These are phyloP conservation scores for Columba guinea DNA, from an alignment of 2,797 vertebrate species.

Conservation along the genomic window DNA sequence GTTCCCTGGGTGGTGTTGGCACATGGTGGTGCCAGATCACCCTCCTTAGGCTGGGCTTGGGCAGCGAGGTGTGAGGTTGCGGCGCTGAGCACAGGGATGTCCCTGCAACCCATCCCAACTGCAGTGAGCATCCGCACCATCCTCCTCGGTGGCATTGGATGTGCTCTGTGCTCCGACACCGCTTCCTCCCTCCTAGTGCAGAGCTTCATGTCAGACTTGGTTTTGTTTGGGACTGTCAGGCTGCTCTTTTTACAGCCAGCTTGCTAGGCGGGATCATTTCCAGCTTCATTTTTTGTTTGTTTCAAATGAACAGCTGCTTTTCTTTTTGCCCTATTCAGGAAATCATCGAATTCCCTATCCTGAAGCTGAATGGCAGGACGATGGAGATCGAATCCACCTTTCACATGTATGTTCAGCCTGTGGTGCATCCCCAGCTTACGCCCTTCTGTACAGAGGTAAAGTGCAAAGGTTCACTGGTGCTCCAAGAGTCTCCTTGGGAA, in stretches of 20 bases:
- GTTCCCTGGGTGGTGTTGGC: neutral
- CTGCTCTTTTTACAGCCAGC: neutral
- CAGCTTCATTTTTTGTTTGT: neutral
- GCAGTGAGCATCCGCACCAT: fast-evolving
- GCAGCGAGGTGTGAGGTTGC: neutral
- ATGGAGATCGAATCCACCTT: slow-evolving; percentile 87
- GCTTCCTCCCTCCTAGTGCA: neutral
- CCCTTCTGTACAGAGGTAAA: slow-evolving; percentile 87
- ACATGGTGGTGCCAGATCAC: fast-evolving
- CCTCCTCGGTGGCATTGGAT: neutral
- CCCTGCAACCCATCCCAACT: fast-evolving
- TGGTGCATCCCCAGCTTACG: slow-evolving; percentile 84
- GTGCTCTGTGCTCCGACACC: neutral
- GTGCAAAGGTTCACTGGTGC: slow-evolving; percentile 54
- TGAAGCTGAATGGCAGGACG: slow-evolving; percentile 85
- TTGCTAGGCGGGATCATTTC: neutral
- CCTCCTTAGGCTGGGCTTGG: neutral
- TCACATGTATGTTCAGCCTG: slow-evolving; percentile 86
- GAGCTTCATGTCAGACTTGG: neutral
- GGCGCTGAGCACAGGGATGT: neutral
- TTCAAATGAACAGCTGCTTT: slow-evolving; percentile 58
- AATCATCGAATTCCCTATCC: slow-evolving; percentile 86
- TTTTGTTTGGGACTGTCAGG: neutral
- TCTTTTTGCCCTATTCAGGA: slow-evolving; percentile 73
- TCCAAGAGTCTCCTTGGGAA: slow-evolving; percentile 33